Evolutionary conservation across 2,888 invertebrate genomes (phyloP), one percentile per base, ranked within the genome.

Genomic region (Leucophenga montana): DNA sequence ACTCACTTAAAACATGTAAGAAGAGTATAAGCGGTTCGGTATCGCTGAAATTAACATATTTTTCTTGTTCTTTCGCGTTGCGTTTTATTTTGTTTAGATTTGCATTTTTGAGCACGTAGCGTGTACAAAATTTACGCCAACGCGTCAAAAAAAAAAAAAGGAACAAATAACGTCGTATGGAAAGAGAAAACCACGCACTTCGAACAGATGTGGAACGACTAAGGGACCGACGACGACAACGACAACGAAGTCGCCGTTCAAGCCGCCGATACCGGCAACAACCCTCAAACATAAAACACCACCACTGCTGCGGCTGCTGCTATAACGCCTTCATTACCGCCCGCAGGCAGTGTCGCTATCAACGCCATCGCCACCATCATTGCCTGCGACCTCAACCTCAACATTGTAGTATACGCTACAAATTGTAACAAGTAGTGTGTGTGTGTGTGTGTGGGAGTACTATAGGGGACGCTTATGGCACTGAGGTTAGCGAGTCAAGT

Each of bases 51-150:
- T 39, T 5, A 39, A 39, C 3, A 39, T 11, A 39, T 39, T 39
- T 50, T 16, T 18, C 16, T 13, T 50, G 16, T 50, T 50, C 18
- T 2, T 69, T 65, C 71, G 67, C 48, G 70, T 64, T 73, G 70
- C 61, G 54, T 59, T 61, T 56, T 20, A 70, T 77, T 76, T 68
- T 71, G 67, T 33, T n/a, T 73, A 67, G 75, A 78, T 78, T 78
- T 79, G 78, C 82, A 78, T 78, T 81, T 81, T 81, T 72, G 69
- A 73, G 77, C 79, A 78, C 77, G 78, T 78, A 72, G 66, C 44
- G 46, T 50, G 50, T 50, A 59, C 57, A 67, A 74, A 75, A 69
- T 66, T 69, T 56, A 39, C 69, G 61, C 61, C 66, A 70, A 54
- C 69, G 65, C 22, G 39, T 57, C 22, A 16, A 57, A 18, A 39